Conservation (phyloP, 2,888 invertebrate species). For the Onthophagus sagittarius region DNA sequence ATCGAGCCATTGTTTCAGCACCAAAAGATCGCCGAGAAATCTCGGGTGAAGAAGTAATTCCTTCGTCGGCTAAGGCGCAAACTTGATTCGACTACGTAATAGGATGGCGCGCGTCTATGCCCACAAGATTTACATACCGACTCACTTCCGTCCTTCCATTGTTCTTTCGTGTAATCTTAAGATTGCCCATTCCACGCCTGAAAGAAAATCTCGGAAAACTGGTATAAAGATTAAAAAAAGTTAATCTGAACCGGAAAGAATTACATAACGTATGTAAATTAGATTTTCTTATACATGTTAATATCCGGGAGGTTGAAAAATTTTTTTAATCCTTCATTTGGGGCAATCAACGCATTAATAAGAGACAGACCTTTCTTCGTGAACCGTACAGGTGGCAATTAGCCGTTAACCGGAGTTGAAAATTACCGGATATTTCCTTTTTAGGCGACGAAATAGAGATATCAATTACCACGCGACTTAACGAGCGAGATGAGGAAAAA, state of each 20-base stretch:
- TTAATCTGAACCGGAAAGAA: background rate
- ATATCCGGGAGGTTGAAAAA: background rate
- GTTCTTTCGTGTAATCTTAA: background rate
- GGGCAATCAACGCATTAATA: background rate
- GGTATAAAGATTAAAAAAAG: background rate
- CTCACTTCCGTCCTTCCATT: background rate
- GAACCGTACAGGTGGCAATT: background rate
- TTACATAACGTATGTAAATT: background rate
- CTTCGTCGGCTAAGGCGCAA: background rate
- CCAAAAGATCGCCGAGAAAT: background rate
- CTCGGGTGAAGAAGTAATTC: background rate
- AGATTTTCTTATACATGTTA: background rate
- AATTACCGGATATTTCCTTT: background rate
- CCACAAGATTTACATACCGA: background rate
- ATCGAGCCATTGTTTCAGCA: background rate
- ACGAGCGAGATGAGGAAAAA: background rate
- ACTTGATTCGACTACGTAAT: background rate
- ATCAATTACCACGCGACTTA: background rate
- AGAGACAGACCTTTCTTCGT: background rate
- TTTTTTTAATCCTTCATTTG: background rate
- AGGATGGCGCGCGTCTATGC: background rate
- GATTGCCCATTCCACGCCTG: background rate
- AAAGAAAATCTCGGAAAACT: background rate
- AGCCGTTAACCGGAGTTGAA: background rate
- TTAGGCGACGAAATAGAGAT: background rate